Base-by-base conservation (phyloP, 1,140 invertebrate genomes). In the Bombus superbus region DNA sequence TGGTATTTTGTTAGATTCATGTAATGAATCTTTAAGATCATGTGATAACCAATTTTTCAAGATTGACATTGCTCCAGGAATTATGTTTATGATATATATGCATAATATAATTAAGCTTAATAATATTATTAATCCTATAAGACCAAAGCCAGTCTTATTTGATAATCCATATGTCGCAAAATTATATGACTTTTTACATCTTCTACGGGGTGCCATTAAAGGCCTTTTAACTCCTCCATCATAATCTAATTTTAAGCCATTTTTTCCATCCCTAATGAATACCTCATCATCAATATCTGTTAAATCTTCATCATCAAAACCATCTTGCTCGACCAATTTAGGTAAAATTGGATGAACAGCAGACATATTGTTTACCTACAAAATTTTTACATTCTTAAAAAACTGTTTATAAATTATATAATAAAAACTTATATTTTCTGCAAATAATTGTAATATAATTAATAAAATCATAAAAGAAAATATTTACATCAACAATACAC, bases 281-380 rank as follows among this genome's bases (percentile, higher is more conserved):
- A 98, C 97, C 92, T 97, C 97, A 93, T 97, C 97, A 90, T 97
- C 97, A 8, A 97, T 96, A 93, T 97, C 97, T 84, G 96, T 96
- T 32, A 96, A 87, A 90, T 97, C 96, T 69, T 97, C 96, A 66
- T 97, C 96, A 40, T 96, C 95, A 69, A 94, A 95, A 79, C 94
- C 95, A 80, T 96, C 96, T 77, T 92, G 90, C 1, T 96, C 93
- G 40, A 93, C 89, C 28, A 94, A 83, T 79, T 91, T 92, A 38
- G 92, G 92, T 38, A 94, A 59, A 81, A 89, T 90, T 71, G 94
- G 92, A 82, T 94, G 89, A 64, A 90, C 76, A 62, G 76, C 72
- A 78, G 89, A 75, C 90, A 91, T 90, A 53, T 73, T 80, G 72
- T 68, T 73, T 13, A 40, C n/a, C 77, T 90, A 64, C 10, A 79